phyloP scores from a whole-genome alignment of 2,113 vertebrate genomes.

The Zosterops hypoxanthus region DNA sequence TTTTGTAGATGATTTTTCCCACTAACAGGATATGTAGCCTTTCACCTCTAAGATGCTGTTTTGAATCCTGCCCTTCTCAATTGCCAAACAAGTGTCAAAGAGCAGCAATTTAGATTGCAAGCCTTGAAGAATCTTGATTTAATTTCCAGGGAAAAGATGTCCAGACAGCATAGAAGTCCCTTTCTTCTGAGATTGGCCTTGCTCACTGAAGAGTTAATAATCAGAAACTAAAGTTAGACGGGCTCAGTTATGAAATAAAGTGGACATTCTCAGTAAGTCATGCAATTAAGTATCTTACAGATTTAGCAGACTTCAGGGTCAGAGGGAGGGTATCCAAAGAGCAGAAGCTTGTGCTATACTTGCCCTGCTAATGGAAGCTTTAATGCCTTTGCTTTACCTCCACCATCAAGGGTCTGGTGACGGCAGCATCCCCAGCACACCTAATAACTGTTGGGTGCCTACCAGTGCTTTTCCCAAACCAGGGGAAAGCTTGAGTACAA shows the following conservation, averaged over 20 bases:
- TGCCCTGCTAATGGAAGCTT: background rate
- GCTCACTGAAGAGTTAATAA: background rate
- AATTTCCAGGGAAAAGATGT: background rate
- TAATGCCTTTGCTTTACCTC: background rate
- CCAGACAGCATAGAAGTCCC: background rate
- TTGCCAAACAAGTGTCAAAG: conserved; percentile 51
- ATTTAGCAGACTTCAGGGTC: background rate
- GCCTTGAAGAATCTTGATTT: background rate
- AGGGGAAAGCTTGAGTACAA: background rate
- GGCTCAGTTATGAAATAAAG: background rate
- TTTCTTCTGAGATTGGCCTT: background rate
- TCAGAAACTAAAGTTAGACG: background rate
- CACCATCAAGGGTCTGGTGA: background rate
- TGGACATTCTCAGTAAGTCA: background rate
- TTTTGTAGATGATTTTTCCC: conserved; percentile 47
- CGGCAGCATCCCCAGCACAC: background rate
- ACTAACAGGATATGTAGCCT: conserved; percentile 64
- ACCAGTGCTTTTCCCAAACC: background rate
- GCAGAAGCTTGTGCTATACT: background rate
- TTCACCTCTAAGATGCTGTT: conserved; percentile 58
- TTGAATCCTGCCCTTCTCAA: conserved; percentile 17
- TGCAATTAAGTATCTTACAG: background rate
- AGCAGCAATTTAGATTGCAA: conserved; percentile 9
- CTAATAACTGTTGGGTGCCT: background rate
- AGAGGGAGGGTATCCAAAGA: background rate